Evolutionary conservation across 2,888 invertebrate genomes (phyloP).

Genomic region (Agrochola lota): DNA sequence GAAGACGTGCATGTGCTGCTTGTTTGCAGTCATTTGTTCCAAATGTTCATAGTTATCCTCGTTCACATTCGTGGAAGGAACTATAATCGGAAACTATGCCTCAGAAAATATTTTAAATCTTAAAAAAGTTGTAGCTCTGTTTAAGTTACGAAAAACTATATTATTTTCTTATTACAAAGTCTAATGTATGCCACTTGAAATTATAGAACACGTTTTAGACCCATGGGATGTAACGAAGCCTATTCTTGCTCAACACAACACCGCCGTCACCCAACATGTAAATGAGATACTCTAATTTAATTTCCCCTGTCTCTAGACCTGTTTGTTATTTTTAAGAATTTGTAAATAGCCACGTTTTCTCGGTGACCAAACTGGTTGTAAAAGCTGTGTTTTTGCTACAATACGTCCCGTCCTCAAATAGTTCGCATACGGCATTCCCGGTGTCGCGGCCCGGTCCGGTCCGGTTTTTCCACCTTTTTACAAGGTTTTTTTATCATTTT

Average conservation of each 20-base stretch:
- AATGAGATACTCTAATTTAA: slow-evolving; percentile 40
- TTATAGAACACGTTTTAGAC: background rate
- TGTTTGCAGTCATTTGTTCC: slow-evolving; percentile 12
- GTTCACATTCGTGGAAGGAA: background rate
- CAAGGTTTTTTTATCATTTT: slow-evolving; percentile 65
- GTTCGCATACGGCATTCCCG: slow-evolving; percentile 50
- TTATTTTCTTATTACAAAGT: background rate
- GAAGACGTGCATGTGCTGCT: slow-evolving; percentile 31
- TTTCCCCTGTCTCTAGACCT: slow-evolving; percentile 5
- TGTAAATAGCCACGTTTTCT: slow-evolving; percentile 21
- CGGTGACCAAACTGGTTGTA: slow-evolving; percentile 20
- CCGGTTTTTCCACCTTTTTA: slow-evolving; percentile 47
- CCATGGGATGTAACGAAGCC: slow-evolving; percentile 11
- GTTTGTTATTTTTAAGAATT: slow-evolving; percentile 22
- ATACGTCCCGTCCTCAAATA: slow-evolving; percentile 45
- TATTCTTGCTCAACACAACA: slow-evolving; percentile 19
- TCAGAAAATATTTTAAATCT: background rate
- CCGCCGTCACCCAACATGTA: slow-evolving; percentile 22
- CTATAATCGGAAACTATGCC: background rate
- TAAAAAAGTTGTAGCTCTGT: too few species aligned
- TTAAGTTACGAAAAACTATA: background rate
- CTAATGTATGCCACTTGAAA: background rate
- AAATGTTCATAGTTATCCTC: background rate
- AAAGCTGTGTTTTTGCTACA: slow-evolving; percentile 46
- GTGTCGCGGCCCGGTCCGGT: slow-evolving; percentile 46